Percentiles rank a stretch among this genome's conserved stretches.
These are phyloP conservation scores for Sebastes trivittatus DNA, from an alignment of 2,797 vertebrate genomes.

Conservation along the genomic window DNA sequence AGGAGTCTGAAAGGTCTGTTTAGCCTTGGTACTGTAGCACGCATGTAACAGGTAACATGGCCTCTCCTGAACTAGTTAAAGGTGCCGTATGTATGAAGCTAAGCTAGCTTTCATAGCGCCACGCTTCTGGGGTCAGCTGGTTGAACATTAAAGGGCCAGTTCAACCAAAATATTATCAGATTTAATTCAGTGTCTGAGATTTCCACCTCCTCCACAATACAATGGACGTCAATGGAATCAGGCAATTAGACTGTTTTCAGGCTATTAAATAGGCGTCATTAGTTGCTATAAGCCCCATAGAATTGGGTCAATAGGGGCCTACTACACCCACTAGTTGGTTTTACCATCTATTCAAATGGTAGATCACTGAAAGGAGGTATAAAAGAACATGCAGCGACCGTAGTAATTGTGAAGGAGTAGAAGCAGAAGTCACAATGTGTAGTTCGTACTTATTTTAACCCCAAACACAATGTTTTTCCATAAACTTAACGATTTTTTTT, in stretches of 20 bases:
- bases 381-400: too few species aligned
- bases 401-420: too few species aligned
- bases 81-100: neutral
- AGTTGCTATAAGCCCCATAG: too few species aligned
- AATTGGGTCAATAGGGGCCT: fast-evolving
- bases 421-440: too few species aligned
- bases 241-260: too few species aligned
- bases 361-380: too few species aligned
- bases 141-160: neutral
- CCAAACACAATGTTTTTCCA: too few species aligned
- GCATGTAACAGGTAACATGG: constrained; percentile 9
- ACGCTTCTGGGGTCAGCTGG: constrained; percentile 6
- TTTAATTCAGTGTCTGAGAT: neutral
- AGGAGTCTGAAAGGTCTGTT: constrained; percentile 10
- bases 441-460: too few species aligned
- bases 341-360: too few species aligned
- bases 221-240: fast-evolving
- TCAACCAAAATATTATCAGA: neutral
- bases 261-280: too few species aligned
- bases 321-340: too few species aligned
- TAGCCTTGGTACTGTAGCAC: constrained; percentile 1
- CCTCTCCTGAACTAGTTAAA: constrained; percentile 18
- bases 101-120: neutral
- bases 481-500: too few species aligned
- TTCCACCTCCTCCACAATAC: neutral